Conservation (phyloP, 2,797 vertebrate species). For the Euthynnus affinis region DNA sequence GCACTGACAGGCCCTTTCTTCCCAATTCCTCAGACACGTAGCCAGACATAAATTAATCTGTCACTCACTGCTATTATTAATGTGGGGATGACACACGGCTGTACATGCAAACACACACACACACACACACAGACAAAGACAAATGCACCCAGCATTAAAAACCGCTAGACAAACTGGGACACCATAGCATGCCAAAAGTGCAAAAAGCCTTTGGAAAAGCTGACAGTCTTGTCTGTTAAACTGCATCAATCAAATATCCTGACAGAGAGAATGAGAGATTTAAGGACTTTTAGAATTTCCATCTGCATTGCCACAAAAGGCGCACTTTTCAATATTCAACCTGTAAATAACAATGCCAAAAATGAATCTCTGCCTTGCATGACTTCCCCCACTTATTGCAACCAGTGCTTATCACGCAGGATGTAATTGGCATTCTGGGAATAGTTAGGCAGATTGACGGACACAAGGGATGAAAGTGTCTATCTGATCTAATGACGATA, state of each 20-base stretch:
- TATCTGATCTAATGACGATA: constrained; percentile 59
- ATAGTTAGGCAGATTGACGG: constrained; percentile 55
- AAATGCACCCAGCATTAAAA: constrained; percentile 72
- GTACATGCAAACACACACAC: constrained; percentile 58
- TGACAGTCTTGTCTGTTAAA: constrained; percentile 66
- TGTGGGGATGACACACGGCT: constrained; percentile 74
- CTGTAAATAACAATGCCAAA: constrained; percentile 56
- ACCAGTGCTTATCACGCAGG: constrained; percentile 39
- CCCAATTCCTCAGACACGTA: constrained; percentile 94
- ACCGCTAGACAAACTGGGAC: constrained; percentile 84
- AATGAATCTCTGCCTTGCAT: constrained; percentile 30
- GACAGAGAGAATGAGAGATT: constrained; percentile 63
- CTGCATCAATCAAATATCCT: constrained; percentile 72
- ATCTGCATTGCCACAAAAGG: constrained; percentile 24
- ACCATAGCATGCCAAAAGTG: constrained; percentile 74
- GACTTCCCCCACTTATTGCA: constrained; percentile 41
- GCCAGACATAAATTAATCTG: constrained; percentile 99
- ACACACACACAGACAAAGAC: constrained; percentile 57
- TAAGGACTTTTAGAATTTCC: constrained; percentile 60
- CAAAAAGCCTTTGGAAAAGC: constrained; percentile 67
- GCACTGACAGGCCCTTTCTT: constrained; percentile 95
- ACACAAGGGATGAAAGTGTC: constrained; percentile 51
- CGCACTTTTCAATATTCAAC: constrained; percentile 54
- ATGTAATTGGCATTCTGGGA: constrained; percentile 51
- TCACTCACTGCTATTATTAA: constrained; percentile 91